Evolutionary conservation across 1,140 invertebrate genomes (phyloP).

Genomic region (Pogonomyrmex barbatus): DNA sequence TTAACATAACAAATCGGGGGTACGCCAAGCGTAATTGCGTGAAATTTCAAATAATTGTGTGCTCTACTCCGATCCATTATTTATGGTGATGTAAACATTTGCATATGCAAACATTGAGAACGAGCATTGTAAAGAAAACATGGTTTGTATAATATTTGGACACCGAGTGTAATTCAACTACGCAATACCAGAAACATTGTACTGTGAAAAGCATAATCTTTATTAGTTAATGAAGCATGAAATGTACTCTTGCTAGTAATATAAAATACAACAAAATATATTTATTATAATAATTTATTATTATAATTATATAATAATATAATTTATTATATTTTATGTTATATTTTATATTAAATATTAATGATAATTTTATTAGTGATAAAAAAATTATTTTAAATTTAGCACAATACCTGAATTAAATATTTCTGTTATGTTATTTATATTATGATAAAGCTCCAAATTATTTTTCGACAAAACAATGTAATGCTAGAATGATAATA

Average conservation of each 20-base stretch:
- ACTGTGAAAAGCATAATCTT: background rate
- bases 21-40: constrained; percentile 7
- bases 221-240: background rate
- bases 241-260: background rate
- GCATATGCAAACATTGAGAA: constrained; percentile 34
- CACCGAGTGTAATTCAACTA: constrained; percentile 1
- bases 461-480: background rate
- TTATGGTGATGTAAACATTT: constrained; percentile 38
- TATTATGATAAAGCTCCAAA: background rate
- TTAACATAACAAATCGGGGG: constrained; percentile 46
- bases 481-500: background rate
- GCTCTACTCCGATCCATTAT: constrained; percentile 32
- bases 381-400: background rate
- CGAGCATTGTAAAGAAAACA: constrained; percentile 36
- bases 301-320: too few species aligned
- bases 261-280: background rate
- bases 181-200: background rate
- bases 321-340: too few species aligned
- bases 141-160: constrained; percentile 33
- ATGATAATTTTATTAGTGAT: background rate
- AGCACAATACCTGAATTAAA: background rate
- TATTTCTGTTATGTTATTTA: background rate
- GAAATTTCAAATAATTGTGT: constrained; percentile 47
- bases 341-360: background rate
- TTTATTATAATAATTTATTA: background rate